Evolutionary conservation across 1,140 invertebrate genomes (phyloP), one percentile per base, ranked within the genome.

Genomic region (Brachionus rotundiformis): DNA sequence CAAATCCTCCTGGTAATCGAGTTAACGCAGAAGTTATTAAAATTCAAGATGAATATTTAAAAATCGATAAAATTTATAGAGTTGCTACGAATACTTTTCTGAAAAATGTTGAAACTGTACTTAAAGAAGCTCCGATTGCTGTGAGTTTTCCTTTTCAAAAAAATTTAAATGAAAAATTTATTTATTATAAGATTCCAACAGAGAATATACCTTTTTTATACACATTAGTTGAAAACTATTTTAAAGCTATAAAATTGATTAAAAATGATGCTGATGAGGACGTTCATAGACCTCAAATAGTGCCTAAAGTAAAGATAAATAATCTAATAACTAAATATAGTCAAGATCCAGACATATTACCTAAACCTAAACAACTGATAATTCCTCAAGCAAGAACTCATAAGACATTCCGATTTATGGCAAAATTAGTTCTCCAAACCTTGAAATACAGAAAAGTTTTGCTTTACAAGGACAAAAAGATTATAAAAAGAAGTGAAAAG

Each of bases 31-130:
- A 90, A 49, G 90, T 93, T 5, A 92, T 95, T 0, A 91, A 92
- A 84, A 91, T 96, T 36, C 94, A 93, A 0, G 94, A 94, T 84
- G 92, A 95, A 85, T 94, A 93, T 85, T 85, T 95, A 0, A 91
- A 92, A 59, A 85, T 90, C 10, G 89, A 92, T 31, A 92, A 93
- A 85, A 88, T 39, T 33, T 79, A 79, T 41, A 79, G 36, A 59
- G 19, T 79, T 36, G 76, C 76, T 0, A 79, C 47, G 3, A 79
- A 79, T 31, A 59, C 27, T 3, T 79, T 79, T 25, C 13, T 79
- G 44, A 79, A 59, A 54, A 79, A 63, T 31, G 76, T 79, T 59
- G 76, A 79, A 1, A n/a, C 16, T 19, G 25, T 79, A 0, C 29
- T 79, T 19, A 79, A 79, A 61, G 59, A 79, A 1, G 19, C 19